Percentiles rank a stretch among this genome's conserved stretches.
Evolutionary conservation across 2,113 vertebrate species (phyloP).

Genomic region (Microcebus griseorufus): DNA sequence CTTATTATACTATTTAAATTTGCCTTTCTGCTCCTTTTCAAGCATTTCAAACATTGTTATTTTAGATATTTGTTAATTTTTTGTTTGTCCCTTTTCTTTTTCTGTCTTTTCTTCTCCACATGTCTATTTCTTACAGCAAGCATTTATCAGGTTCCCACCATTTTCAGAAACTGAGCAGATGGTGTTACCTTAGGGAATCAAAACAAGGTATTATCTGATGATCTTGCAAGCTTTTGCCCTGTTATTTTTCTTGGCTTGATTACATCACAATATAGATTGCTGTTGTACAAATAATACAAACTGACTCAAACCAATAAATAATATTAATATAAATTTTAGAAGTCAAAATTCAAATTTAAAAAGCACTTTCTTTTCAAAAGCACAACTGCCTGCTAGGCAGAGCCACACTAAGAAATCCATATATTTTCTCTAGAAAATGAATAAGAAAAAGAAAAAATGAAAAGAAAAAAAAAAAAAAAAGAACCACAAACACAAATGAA

Average conservation of each 20-base stretch:
- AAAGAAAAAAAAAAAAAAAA: neutral
- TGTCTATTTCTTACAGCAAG: neutral
- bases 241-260: conserved; percentile 16
- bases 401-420: neutral
- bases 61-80: neutral
- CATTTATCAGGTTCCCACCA: neutral
- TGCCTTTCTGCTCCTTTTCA: neutral
- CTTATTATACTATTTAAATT: neutral
- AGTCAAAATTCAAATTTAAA: neutral
- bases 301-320: neutral
- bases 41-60: neutral
- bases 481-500: neutral
- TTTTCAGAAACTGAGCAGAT: neutral
- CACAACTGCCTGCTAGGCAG: neutral
- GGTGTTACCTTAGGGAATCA: neutral
- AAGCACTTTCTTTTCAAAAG: neutral
- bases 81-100: neutral
- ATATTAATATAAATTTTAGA: neutral
- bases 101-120: neutral
- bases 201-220: conserved; percentile 5
- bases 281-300: neutral
- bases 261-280: neutral
- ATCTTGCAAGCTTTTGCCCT: neutral
- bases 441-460: neutral
- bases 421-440: neutral